phyloP scores from a whole-genome alignment of 2,797 vertebrate genomes.

The Heliangelus exortis region DNA sequence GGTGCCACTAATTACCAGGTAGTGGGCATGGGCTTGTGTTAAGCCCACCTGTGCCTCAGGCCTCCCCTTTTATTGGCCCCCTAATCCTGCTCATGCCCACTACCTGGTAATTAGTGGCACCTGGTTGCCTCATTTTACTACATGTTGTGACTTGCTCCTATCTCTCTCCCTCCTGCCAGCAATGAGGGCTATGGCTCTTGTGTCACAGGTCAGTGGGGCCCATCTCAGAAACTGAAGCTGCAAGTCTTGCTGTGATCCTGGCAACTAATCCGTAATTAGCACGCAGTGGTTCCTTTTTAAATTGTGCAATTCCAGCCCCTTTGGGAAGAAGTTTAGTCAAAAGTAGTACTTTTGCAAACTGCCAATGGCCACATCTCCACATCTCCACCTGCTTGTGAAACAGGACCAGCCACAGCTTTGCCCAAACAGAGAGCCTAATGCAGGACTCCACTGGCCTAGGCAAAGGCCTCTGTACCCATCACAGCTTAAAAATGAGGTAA shows the following conservation, averaged over 20 bases:
- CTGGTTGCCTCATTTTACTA: no score
- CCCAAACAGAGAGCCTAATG: neutral
- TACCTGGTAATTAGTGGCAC: no score
- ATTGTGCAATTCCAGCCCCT: neutral
- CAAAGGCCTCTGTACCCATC: neutral
- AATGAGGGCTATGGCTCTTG: neutral
- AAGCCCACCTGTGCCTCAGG: no score
- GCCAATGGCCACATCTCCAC: neutral
- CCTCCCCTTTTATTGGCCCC: no score
- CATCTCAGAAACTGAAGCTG: neutral
- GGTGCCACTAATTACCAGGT: no score
- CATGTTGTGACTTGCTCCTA: neutral
- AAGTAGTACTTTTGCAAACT: neutral
- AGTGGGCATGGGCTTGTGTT: no score
- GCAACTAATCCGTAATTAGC: neutral
- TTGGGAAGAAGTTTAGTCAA: neutral
- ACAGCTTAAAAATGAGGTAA: neutral
- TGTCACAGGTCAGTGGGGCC: neutral
- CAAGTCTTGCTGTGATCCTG: accelerated
- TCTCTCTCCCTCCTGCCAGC: neutral
- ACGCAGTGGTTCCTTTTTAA: neutral
- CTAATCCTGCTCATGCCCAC: no score
- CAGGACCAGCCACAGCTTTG: neutral
- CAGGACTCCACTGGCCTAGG: neutral
- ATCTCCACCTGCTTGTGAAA: neutral